Evolutionary conservation across 2,113 vertebrate species (phyloP), one percentile per base, ranked within the genome.

Genomic region (Barnardius zonarius): DNA sequence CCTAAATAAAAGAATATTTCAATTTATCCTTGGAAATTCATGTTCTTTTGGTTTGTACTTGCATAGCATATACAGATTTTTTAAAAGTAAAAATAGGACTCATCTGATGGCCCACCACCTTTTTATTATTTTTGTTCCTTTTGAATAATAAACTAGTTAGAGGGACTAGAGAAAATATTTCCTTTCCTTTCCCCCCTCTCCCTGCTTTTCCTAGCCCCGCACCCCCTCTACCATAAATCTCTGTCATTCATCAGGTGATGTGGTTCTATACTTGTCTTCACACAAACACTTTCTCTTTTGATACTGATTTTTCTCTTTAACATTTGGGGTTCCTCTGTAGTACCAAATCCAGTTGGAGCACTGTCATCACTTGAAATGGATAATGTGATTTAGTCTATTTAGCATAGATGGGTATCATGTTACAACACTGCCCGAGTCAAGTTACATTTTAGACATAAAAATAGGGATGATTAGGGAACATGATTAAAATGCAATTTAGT

Each of bases 311-410:
- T 52, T 51, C 33, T 81, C 66, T 52, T 55, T 35, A 41, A 78
- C 52, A 79, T 76, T 61, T 80, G 73, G 83, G 55, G 74, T 76
- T 81, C 61, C 91, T 79, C 83, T 89, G 80, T 19, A 41, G 41
- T 7, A 10, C 39, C 11, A 93, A 95, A 94, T 95, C 95, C 93
- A 39, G 8, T 96, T 88, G 92, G n/a, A 87, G 86, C 76, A 8
- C 49, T 70, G 72, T 33, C 73, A 68, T 89, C 62, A 2, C 73
- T 86, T 8, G 86, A 86, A 75, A 84, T 7, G 13, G 80, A 75
- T 86, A 88, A 96, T 37, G 80, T 15, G 88, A 95, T 96, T 97
- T 92, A 59, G 31, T 48, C 39, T 8, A 13, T 35, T 86, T 86
- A 22, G 20, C 1, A 10, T 27, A 20, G 90, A 77, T 7, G 41